Conservation (phyloP, 2,888 invertebrate species). For the Omphaloscelis lunosa region DNA sequence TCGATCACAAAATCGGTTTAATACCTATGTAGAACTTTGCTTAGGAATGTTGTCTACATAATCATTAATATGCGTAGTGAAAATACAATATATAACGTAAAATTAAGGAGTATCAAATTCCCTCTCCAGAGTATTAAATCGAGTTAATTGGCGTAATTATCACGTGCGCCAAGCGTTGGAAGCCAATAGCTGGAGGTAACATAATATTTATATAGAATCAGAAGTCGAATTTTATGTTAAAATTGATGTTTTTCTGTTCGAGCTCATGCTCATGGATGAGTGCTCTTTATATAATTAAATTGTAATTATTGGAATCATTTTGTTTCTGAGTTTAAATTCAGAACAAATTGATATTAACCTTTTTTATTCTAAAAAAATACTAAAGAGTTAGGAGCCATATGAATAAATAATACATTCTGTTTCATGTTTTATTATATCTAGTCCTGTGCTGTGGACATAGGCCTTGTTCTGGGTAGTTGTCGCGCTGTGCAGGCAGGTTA, state of each 20-base stretch:
- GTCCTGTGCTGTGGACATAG: neutral
- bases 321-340: neutral
- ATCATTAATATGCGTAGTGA: neutral
- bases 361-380: neutral
- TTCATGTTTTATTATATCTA: neutral
- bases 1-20: neutral
- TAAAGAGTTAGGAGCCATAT: neutral
- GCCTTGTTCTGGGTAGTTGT: neutral
- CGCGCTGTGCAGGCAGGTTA: neutral
- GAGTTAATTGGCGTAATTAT: conserved; percentile 41
- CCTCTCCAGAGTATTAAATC: conserved; percentile 18
- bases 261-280: neutral
- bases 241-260: conserved; percentile 1
- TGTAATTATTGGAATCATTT: neutral
- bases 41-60: neutral
- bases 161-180: conserved; percentile 4
- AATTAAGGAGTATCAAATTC: conserved; percentile 18
- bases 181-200: conserved; percentile 19
- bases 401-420: neutral
- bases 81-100: conserved; percentile 2
- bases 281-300: neutral
- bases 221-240: conserved; percentile 10
- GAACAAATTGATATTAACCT: neutral
- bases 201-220: conserved; percentile 34
- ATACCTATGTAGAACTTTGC: neutral